Percentiles rank a stretch among this genome's conserved stretches.
Evolutionary conservation across 2,113 vertebrate genomes (phyloP).

Genomic region (Sinocyclocheilus anshuiensis): DNA sequence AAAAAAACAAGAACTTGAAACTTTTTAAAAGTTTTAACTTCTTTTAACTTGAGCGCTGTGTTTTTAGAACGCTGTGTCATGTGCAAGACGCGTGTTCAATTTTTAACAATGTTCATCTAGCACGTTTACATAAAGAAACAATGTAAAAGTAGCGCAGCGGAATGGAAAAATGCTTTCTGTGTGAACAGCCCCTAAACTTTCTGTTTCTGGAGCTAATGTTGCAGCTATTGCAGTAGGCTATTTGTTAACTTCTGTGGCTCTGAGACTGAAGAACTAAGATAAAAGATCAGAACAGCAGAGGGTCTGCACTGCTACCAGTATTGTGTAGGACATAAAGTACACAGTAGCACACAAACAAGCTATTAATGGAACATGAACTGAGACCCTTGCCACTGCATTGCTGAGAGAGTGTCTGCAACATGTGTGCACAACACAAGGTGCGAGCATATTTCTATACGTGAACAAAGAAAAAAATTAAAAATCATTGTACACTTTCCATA

Average conservation of each 20-base stretch:
- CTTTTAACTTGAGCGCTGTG: too few relatives aligned
- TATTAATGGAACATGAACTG: constrained; percentile 50
- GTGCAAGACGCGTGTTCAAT: too few relatives aligned
- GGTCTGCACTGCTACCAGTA: neutral
- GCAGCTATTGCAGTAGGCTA: neutral
- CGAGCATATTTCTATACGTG: neutral
- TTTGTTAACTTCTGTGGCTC: neutral
- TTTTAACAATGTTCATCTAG: too few relatives aligned
- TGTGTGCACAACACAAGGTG: neutral
- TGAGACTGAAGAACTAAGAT: neutral
- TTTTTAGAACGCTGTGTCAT: too few relatives aligned
- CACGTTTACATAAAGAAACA: too few relatives aligned
- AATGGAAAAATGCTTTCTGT: too few relatives aligned
- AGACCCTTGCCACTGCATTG: constrained; percentile 15
- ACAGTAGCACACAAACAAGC: constrained; percentile 48
- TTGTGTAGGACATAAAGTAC: constrained; percentile 29
- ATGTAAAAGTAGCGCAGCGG: too few relatives aligned
- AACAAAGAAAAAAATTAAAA: neutral
- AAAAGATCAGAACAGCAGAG: neutral
- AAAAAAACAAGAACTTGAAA: too few relatives aligned
- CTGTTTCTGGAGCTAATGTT: neutral
- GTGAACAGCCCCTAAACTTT: neutral
- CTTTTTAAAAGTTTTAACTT: too few relatives aligned
- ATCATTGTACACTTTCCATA: neutral
- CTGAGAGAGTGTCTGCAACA: constrained; percentile 39